Evolutionary conservation across 1,140 invertebrate genomes (phyloP).

Genomic region (Ctenoplectra terminalis): DNA sequence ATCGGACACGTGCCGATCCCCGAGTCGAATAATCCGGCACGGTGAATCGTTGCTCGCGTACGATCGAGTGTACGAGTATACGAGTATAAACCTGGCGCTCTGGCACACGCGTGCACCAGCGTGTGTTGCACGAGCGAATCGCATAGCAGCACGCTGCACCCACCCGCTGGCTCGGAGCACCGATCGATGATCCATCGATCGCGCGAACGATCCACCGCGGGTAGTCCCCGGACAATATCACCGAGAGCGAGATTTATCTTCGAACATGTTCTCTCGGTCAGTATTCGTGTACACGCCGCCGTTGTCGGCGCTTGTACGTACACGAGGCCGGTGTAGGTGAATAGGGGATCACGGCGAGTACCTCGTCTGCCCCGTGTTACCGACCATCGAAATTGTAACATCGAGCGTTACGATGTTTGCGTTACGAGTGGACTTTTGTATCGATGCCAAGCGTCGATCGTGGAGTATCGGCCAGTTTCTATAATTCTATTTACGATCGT

Average conservation of each 20-base stretch:
- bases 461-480: neutral
- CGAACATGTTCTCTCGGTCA: constrained; percentile 54
- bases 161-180: constrained; percentile 54
- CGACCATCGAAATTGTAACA: constrained; percentile 21
- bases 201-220: constrained; percentile 67
- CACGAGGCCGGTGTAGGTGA: neutral
- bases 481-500: constrained; percentile 4
- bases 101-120: neutral
- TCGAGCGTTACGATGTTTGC: neutral
- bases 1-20: constrained; percentile 51
- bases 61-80: neutral
- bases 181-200: constrained; percentile 71
- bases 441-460: too few species aligned
- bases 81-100: too few species aligned
- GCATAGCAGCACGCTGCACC: constrained; percentile 46
- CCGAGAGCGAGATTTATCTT: constrained; percentile 59
- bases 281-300: constrained; percentile 51
- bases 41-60: constrained; percentile 31
- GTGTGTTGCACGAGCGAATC: constrained; percentile 22
- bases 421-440: neutral
- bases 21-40: constrained; percentile 39
- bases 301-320: constrained; percentile 53
- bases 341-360: neutral
- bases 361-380: neutral
- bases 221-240: constrained; percentile 56